Evolutionary conservation across 2,797 vertebrate genomes (phyloP).

Genomic region (Eremophila alpestris): DNA sequence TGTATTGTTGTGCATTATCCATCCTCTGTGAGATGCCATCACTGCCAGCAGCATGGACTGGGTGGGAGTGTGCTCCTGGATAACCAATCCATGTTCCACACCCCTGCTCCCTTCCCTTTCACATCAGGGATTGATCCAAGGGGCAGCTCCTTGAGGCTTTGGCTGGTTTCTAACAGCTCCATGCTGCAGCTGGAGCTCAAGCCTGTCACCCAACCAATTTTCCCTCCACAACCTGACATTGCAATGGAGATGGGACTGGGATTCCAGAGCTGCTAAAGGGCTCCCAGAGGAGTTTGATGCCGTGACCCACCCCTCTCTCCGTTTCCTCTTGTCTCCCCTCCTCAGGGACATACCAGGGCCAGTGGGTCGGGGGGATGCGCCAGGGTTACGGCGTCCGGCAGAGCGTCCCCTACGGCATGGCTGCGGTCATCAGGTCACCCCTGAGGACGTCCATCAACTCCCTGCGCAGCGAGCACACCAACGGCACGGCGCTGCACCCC

Average conservation of each 20-base stretch:
- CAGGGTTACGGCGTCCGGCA: slow-evolving; percentile 96
- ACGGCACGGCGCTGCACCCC: slow-evolving; percentile 89
- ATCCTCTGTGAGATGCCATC: not conserved
- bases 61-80: not conserved
- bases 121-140: not conserved
- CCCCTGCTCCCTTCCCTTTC: not conserved
- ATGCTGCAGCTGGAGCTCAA: rapidly evolving
- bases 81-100: not conserved
- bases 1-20: not conserved
- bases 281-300: rapidly evolving
- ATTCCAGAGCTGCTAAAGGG: not conserved
- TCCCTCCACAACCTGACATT: rapidly evolving
- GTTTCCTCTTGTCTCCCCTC: not conserved
- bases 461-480: slow-evolving; percentile 95
- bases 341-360: slow-evolving; percentile 95
- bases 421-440: slow-evolving; percentile 96
- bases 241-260: not conserved
- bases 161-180: not conserved
- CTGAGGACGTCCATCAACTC: slow-evolving; percentile 99
- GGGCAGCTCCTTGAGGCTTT: not conserved
- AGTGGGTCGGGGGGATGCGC: slow-evolving; percentile 97
- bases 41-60: rapidly evolving
- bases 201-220: not conserved
- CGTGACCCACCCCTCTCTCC: not conserved
- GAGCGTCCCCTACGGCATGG: slow-evolving; percentile 98